phyloP scores from a whole-genome alignment of 2,113 vertebrate species.

The Elephas maximus region DNA sequence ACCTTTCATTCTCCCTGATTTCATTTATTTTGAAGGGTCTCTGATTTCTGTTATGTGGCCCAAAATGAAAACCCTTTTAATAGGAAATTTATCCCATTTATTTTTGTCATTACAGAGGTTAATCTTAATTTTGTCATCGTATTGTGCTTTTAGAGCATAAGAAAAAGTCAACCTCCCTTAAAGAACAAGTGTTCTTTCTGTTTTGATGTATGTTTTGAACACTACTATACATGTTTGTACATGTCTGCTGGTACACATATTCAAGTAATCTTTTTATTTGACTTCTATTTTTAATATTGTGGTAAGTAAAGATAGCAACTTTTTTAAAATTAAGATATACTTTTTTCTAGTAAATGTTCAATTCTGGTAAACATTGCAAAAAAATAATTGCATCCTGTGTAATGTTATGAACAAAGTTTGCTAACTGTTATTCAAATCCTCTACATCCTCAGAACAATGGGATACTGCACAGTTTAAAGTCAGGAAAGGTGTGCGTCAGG shows the following conservation, averaged over 20 bases:
- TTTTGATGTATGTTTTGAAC: constrained; percentile 4
- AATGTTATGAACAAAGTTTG: background rate
- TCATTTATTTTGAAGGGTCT: constrained; percentile 36
- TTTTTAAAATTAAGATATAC: background rate
- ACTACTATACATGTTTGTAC: background rate
- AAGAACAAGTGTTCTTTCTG: constrained; percentile 10
- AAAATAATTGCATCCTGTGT: constrained; percentile 42
- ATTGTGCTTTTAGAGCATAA: background rate
- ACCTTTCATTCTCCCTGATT: background rate
- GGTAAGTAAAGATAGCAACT: background rate
- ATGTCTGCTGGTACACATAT: background rate
- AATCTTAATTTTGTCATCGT: constrained; percentile 31
- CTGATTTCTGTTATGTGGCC: constrained; percentile 42
- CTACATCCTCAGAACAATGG: background rate
- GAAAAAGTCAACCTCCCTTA: constrained; percentile 23
- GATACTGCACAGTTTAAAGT: no score
- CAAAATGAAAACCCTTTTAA: constrained; percentile 51
- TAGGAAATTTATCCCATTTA: constrained; percentile 11
- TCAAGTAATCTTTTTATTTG: constrained; percentile 37
- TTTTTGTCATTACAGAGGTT: background rate
- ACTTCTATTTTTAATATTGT: background rate
- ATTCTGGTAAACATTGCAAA: constrained; percentile 41
- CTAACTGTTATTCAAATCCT: background rate
- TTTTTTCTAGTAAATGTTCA: constrained; percentile 21
- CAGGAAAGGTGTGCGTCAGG: no score